Percentiles rank a stretch among this genome's conserved stretches.
Conservation (phyloP, 2,797 vertebrate genomes). For the Corythornis leucogaster region DNA sequence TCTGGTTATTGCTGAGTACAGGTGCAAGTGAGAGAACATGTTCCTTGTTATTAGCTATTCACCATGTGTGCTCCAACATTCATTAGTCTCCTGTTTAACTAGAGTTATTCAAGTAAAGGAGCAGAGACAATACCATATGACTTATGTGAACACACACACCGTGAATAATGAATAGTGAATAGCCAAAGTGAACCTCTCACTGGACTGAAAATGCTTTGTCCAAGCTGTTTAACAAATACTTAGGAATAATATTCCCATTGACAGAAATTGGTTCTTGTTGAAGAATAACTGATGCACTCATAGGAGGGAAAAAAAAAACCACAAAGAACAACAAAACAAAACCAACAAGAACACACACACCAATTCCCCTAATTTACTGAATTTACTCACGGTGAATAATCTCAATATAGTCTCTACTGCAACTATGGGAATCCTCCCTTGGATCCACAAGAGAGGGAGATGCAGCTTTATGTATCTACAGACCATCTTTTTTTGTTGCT, state of each 20-base stretch:
- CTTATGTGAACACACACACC: conserved; percentile 26
- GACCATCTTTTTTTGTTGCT: conserved; percentile 46
- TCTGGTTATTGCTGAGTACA: conserved; percentile 5
- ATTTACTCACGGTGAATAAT: neutral
- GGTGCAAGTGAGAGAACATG: conserved; percentile 22
- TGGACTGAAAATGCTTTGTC: conserved; percentile 17
- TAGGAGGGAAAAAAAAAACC: neutral
- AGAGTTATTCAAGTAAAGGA: conserved; percentile 61
- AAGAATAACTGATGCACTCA: neutral
- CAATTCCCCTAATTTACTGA: neutral
- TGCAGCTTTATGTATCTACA: neutral
- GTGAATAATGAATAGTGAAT: conserved; percentile 53
- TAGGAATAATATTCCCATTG: neutral
- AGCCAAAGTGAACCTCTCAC: conserved; percentile 39
- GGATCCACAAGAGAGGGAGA: neutral
- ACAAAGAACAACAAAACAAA: no score
- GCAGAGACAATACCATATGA: conserved; percentile 51
- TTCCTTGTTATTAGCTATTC: conserved; percentile 55
- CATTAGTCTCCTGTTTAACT: conserved; percentile 66
- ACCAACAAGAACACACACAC: no score
- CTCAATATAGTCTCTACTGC: neutral
- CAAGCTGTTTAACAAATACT: conserved; percentile 32
- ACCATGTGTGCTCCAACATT: conserved; percentile 56
- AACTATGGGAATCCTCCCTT: neutral
- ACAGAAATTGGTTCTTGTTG: neutral